Conservation (phyloP, 2,888 invertebrate species). For the Dysmachus trigonus region DNA sequence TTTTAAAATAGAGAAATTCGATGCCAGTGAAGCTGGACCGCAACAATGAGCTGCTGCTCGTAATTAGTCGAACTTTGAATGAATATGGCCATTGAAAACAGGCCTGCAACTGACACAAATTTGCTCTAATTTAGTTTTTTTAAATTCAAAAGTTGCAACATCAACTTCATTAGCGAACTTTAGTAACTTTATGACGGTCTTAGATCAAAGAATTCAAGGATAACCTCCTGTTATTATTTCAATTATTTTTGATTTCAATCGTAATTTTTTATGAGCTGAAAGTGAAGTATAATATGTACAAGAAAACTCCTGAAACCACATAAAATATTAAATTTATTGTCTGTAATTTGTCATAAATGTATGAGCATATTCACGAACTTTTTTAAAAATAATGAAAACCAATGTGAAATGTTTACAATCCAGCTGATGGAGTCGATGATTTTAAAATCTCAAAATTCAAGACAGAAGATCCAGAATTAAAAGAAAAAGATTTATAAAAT, state of each 20-base stretch:
- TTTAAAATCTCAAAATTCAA: too few species aligned
- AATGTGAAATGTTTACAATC: too few species aligned
- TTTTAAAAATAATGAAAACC: too few species aligned
- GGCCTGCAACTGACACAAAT: neutral
- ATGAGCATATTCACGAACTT: too few species aligned
- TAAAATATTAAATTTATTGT: too few species aligned
- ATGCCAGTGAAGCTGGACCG: neutral
- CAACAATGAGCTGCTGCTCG: neutral
- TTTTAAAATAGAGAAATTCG: neutral
- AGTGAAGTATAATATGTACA: neutral
- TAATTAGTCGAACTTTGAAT: neutral
- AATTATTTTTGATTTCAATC: neutral
- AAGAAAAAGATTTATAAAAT: too few species aligned
- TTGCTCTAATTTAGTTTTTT: neutral
- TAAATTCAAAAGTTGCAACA: neutral
- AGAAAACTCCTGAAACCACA: too few species aligned
- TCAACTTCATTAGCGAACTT: neutral
- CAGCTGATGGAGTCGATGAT: too few species aligned
- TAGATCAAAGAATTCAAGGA: neutral
- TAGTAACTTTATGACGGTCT: neutral
- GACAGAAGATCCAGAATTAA: too few species aligned
- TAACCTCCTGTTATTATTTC: neutral
- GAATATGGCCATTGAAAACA: neutral
- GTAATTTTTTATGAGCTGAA: neutral
- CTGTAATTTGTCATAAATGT: too few species aligned